These are phyloP conservation scores for Ormyrus pomaceus DNA, from an alignment of 2,888 invertebrate genomes.

Conservation along the genomic window DNA sequence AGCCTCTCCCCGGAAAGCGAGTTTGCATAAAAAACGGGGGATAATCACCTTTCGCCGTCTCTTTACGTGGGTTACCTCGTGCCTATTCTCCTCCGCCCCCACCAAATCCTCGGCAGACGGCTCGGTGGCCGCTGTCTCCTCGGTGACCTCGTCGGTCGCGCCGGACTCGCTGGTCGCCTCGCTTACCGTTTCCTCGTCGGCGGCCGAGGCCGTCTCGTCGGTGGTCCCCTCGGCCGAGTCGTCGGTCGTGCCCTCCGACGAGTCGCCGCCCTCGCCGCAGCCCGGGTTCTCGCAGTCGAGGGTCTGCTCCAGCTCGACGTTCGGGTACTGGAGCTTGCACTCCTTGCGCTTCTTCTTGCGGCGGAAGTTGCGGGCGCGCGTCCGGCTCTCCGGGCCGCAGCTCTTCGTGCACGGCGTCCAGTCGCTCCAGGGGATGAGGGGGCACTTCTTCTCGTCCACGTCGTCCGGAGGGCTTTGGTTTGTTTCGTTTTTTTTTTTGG, in stretches of 20 bases:
- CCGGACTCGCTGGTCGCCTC: constrained; percentile 46
- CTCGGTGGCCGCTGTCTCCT: constrained; percentile 38
- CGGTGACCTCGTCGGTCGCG: constrained; percentile 47
- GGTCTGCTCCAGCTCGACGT: constrained; percentile 66
- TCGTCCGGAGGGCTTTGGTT: constrained; percentile 45
- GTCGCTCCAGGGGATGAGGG: constrained; percentile 83
- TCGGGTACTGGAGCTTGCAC: constrained; percentile 62
- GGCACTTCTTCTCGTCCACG: constrained; percentile 77
- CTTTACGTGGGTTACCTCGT: constrained; percentile 59
- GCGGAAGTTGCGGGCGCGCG: constrained; percentile 85
- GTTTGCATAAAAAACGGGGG: no score
- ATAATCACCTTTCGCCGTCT: constrained; percentile 20
- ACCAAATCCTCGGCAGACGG: constrained; percentile 36
- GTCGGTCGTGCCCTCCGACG: constrained; percentile 11
- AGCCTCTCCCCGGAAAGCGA: no score
- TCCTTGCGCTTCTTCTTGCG: constrained; percentile 71
- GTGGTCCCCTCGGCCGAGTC: neutral
- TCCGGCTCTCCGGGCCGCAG: constrained; percentile 91
- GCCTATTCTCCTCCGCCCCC: constrained; percentile 38
- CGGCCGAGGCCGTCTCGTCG: neutral
- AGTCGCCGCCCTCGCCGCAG: constrained; percentile 59
- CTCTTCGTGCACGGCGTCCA: constrained; percentile 91
- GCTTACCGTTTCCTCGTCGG: constrained; percentile 60
- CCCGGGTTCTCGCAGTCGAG: constrained; percentile 65
- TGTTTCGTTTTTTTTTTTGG: no score